Percentiles rank a stretch among this genome's conserved stretches.
Evolutionary conservation across 1,140 invertebrate genomes (phyloP).

Genomic region (Apis laboriosa): DNA sequence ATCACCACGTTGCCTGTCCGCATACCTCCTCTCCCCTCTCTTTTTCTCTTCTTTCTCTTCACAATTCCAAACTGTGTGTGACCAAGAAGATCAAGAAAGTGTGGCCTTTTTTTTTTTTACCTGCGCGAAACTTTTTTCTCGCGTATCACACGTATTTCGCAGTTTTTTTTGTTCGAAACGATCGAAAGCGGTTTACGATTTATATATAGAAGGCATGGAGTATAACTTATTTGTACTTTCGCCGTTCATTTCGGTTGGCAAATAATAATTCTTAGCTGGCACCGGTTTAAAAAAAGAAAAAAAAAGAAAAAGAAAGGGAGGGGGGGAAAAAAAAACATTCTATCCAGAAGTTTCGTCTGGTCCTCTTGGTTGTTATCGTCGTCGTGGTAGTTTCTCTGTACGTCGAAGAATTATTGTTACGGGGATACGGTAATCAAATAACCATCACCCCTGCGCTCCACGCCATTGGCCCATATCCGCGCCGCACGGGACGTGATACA

Average conservation of each 20-base stretch:
- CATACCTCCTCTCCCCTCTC: too few relatives aligned
- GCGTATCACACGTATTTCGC: neutral
- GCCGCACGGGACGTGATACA: slow-evolving; percentile 59
- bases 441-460: slow-evolving; percentile 53
- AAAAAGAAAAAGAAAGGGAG: too few relatives aligned
- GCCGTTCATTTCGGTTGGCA: neutral
- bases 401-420: slow-evolving; percentile 39
- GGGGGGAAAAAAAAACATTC: neutral
- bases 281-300: neutral
- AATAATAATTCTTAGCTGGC: slow-evolving; percentile 23
- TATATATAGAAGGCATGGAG: neutral
- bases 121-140: neutral
- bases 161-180: slow-evolving; percentile 5
- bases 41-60: neutral
- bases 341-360: neutral
- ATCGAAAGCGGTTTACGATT: too few relatives aligned
- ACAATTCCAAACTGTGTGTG: neutral
- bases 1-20: slow-evolving; percentile 1
- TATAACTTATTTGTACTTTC: slow-evolving; percentile 10
- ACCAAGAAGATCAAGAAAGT: neutral
- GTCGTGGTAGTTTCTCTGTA: slow-evolving; percentile 21
- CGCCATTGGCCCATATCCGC: slow-evolving; percentile 63
- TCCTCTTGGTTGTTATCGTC: neutral
- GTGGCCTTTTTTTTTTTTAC: slow-evolving; percentile 4
- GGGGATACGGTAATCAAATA: slow-evolving; percentile 59